Evolutionary conservation across 1,140 invertebrate genomes (phyloP).

Genomic region (Camponotus pennsylvanicus): DNA sequence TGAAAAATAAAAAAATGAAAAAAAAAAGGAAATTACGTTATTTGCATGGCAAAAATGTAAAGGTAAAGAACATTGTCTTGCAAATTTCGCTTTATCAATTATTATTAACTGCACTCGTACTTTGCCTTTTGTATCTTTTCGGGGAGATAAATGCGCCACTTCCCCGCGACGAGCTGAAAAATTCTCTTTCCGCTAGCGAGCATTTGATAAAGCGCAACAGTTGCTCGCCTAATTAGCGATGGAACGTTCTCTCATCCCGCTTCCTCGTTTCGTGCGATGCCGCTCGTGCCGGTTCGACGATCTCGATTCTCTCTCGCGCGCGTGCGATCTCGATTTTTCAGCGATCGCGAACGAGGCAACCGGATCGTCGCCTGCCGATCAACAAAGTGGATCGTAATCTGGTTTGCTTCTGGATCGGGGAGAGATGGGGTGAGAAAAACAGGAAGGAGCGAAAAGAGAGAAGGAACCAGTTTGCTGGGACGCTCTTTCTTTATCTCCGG

Average conservation of each 20-base stretch:
- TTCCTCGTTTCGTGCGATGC: conserved; percentile 3
- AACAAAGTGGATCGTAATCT: conserved; percentile 68
- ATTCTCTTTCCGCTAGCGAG: conserved; percentile 31
- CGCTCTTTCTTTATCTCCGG: conserved; percentile 30
- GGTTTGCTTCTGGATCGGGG: conserved; percentile 57
- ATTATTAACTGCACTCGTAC: conserved; percentile 17
- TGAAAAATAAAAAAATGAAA: not conserved
- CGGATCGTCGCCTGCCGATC: conserved; percentile 57
- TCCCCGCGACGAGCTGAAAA: conserved; percentile 12
- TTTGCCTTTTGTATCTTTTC: not conserved
- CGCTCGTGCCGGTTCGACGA: conserved; percentile 25
- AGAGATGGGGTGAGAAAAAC: conserved; percentile 28
- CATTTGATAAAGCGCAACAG: conserved; percentile 44
- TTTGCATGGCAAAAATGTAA: not conserved
- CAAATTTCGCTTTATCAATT: conserved; percentile 13
- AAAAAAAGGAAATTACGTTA: not conserved
- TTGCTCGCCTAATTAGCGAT: conserved; percentile 46
- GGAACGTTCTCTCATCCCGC: conserved; percentile 9
- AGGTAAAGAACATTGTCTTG: not conserved
- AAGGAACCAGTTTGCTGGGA: conserved; percentile 37
- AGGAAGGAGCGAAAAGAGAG: conserved; percentile 28
- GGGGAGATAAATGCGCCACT: conserved; percentile 42
- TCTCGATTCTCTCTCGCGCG: not conserved
- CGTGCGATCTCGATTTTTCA: conserved; percentile 32
- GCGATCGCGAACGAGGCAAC: conserved; percentile 55